Evolutionary conservation across 2,113 vertebrate genomes (phyloP), one percentile per base, ranked within the genome.

Genomic region (Tympanuchus pallidicinctus): DNA sequence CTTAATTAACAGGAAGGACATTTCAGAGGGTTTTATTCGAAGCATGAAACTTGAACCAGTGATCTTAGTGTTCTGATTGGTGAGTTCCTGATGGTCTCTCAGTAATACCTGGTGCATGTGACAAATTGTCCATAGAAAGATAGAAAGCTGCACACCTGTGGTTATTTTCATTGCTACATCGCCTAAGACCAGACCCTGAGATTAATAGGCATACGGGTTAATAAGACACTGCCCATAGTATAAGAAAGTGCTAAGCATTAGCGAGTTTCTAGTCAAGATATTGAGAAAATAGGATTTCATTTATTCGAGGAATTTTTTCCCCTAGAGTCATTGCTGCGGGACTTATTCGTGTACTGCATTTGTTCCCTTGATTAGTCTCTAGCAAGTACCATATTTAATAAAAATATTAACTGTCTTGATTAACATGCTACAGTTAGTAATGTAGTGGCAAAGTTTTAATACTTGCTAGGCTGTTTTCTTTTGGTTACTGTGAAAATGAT

Each of bases 401-500:
- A 10, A 88, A 91, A 86, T 40, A 25, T 13, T 91, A 36, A 60
- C 52, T 43, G 11, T 64, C 64, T 63, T 32, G 32, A n/a, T n/a
- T 43, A 83, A 69, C 0, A 0, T 34, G 3, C 60, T n/a, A 20
- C 34, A 74, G 69, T 66, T 82, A 90, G 69, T 76, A 61, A 70
- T 1, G 11, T 32, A 82, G 54, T 28, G 54, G 66, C 45, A 79
- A 92, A 92, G 60, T 80, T 93, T 63, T 77, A 74, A 74, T 59
- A 80, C 40, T 86, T 0, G 2, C 72, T 85, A 38, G 86, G 88
- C 72, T 91, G 38, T 77, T 96, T 92, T 74, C 69, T 30, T 61
- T 88, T 83, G 47, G 32, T 92, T 92, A 80, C 74, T 91, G 92
- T 96, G 95, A 83, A 86, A 93, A 86, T 87, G 79, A 74, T 43